phyloP scores from a whole-genome alignment of 35 echinoderm and acorn worm species.

The Lytechinus variegatus region DNA sequence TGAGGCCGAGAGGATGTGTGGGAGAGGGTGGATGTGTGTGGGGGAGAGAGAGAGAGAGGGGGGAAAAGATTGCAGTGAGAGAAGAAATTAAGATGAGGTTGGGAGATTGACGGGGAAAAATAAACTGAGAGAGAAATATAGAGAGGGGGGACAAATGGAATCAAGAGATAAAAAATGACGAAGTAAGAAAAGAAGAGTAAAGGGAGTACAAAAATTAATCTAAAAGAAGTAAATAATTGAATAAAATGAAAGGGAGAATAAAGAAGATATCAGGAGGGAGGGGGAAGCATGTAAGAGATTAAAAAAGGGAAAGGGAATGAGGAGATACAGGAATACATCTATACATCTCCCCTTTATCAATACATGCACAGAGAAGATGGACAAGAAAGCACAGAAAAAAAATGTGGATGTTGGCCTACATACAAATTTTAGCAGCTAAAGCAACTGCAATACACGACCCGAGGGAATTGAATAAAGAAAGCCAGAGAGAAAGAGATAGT shows the following conservation, averaged over 20 bases:
- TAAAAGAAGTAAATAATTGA: background rate
- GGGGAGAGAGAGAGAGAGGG: background rate
- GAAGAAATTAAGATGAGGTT: background rate
- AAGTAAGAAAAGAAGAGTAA: background rate
- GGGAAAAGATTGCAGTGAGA: background rate
- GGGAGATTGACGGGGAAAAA: background rate
- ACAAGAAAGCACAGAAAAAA: background rate
- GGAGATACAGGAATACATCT: background rate
- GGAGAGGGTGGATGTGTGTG: background rate
- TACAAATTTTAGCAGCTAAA: no score
- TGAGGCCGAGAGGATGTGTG: background rate
- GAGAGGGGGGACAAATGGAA: background rate
- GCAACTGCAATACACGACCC: no score
- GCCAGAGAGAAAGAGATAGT: background rate
- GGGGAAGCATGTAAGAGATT: background rate
- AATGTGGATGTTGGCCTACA: no score
- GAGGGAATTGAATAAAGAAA: background rate
- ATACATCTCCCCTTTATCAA: no score
- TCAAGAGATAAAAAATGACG: background rate
- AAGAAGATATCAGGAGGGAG: background rate
- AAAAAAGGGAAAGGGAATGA: background rate
- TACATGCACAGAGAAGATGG: background rate
- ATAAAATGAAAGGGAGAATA: background rate
- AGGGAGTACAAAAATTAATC: background rate
- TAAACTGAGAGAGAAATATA: background rate